These are phyloP conservation scores for Corythornis madagascariensis DNA, from an alignment of 2,113 vertebrate genomes.

Conservation along the genomic window DNA sequence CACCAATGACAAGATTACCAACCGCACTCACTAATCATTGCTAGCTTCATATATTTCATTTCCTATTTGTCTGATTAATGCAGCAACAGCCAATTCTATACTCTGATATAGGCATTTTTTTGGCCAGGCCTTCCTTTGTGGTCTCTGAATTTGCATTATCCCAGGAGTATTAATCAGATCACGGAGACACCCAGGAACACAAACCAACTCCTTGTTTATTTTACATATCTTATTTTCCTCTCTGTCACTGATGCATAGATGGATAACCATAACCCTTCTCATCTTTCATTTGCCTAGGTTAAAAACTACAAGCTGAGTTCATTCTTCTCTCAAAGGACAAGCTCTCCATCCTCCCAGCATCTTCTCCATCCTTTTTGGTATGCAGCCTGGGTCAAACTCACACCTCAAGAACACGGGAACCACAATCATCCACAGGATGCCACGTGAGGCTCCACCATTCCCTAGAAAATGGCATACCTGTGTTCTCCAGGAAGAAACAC, in stretches of 20 bases:
- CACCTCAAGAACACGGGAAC: not conserved
- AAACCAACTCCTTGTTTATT: slow-evolving; percentile 8
- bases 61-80: not conserved
- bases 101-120: not conserved
- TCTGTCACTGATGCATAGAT: not conserved
- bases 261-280: not conserved
- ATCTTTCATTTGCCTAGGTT: not conserved
- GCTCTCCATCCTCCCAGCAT: not conserved
- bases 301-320: not conserved
- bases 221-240: not conserved
- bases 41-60: not conserved
- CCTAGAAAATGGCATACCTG: not conserved
- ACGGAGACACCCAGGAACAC: slow-evolving; percentile 35
- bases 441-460: not conserved
- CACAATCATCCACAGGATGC: not conserved
- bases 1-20: not conserved
- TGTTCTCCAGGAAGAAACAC: not conserved
- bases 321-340: not conserved
- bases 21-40: not conserved
- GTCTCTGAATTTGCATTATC: slow-evolving; percentile 33
- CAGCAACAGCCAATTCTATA: not conserved
- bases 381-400: not conserved
- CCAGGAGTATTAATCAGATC: slow-evolving; percentile 40
- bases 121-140: not conserved
- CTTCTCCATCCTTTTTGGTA: not conserved